Evolutionary conservation across 30 jellyfish, hydroid and myxozoan species (phyloP), one percentile per base, ranked within the genome.

Genomic region (Hydra vulgaris): DNA sequence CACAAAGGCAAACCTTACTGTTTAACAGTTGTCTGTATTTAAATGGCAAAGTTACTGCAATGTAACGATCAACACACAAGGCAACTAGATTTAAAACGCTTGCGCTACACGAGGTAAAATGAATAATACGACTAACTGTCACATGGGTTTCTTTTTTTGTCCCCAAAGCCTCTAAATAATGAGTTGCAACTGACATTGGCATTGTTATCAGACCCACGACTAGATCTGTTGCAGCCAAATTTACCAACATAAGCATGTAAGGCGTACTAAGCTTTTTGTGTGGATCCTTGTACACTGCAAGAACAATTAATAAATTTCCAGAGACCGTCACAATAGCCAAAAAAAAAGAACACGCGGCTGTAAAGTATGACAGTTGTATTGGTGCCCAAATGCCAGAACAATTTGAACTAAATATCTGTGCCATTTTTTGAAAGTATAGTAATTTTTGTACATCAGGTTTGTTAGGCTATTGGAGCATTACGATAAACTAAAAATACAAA

Each of bases 301-400:
- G 19, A 52, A 81, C 77, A 26, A 92, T 78, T 26, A 81, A 72
- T 4, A 82, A 70, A 79, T 92, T 92, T 7, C 95, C 95, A 15
- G 71, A 20, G 8, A 89, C 70, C 26, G 89, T 92, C 20, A 84
- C 53, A 72, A 86, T 70, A 0, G 80, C 66, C 83, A 92, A 88
- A 1, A 87, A 23, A 18, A 78, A 71, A 26, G 95, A 83, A 66
- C 66, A 69, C 53, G 66, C 87, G 0, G 96, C 76, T 0, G 98
- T 73, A 55, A 84, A 80, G 70, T 87, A 92, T 0, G 98, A 92
- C 1, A 92, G 89, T 72, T 79, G 85, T 70, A 73, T 19, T 54
- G 98, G 98, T 26, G 98, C 95, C 81, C 78, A 73, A 21, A 87
- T 74, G 1, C 86, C 91, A 68, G 88, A 83, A 69, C 98, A 91